Evolutionary conservation across 2,888 invertebrate genomes (phyloP).

Genomic region (Zhengitettix transpicula): DNA sequence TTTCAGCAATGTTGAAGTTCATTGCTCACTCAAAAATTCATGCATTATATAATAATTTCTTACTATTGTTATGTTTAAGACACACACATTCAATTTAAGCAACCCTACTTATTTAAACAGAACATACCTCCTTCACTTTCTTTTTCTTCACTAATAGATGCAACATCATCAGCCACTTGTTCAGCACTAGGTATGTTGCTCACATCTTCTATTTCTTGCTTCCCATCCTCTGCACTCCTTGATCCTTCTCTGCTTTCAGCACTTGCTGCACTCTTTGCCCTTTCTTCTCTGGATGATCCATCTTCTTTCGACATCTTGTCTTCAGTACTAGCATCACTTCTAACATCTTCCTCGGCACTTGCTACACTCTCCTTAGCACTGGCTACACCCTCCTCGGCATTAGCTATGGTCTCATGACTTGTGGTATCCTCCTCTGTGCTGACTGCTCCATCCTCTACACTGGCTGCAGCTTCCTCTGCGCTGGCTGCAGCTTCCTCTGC

Average conservation of each 20-base stretch:
- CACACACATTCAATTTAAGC: too few relatives aligned
- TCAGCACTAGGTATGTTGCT: neutral
- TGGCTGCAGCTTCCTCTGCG: conserved; percentile 24
- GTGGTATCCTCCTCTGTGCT: conserved; percentile 13
- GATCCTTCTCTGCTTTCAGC: conserved; percentile 13
- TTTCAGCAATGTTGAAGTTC: too few relatives aligned
- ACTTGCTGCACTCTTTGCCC: conserved; percentile 14
- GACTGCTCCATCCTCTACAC: conserved; percentile 23
- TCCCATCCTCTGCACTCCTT: conserved; percentile 8
- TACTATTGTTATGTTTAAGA: too few relatives aligned
- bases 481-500: conserved; percentile 12
- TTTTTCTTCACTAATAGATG: conserved; percentile 4
- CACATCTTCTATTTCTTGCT: neutral
- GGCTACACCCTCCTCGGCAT: conserved; percentile 23
- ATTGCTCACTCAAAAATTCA: too few relatives aligned
- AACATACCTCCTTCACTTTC: neutral
- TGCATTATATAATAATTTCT: too few relatives aligned
- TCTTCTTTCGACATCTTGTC: conserved; percentile 18
- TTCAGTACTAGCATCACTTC: conserved; percentile 12
- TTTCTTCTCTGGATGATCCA: conserved; percentile 5
- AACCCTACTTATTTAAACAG: too few relatives aligned
- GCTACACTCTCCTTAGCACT: conserved; percentile 20
- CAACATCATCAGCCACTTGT: conserved; percentile 5
- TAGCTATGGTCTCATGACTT: neutral
- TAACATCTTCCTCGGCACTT: conserved; percentile 17